Conservation (phyloP, 2,797 vertebrate genomes). For the Acrossocheilus fasciatus region DNA sequence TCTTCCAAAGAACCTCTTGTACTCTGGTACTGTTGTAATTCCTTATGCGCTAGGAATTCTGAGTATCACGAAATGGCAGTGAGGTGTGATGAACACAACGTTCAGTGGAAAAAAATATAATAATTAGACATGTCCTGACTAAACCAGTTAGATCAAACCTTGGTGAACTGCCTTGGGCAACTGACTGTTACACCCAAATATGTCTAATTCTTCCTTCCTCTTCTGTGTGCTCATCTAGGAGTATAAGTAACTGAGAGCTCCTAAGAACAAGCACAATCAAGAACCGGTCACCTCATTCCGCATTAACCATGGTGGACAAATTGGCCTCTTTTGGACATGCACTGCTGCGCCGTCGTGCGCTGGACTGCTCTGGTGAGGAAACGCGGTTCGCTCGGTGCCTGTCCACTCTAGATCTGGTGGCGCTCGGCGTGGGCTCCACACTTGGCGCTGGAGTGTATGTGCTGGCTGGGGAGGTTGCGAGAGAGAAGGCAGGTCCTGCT, state of each 20-base stretch:
- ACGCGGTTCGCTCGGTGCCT: conserved; percentile 90
- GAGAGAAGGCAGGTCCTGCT: conserved; percentile 90
- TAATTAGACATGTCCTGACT: not conserved
- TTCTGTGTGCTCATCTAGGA: conserved; percentile 32
- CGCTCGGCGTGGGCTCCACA: conserved; percentile 92
- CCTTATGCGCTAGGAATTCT: not conserved
- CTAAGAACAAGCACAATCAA: not conserved
- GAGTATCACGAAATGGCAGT: conserved; percentile 4
- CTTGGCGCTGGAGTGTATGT: conserved; percentile 94
- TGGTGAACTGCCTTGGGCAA: not conserved
- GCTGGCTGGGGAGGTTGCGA: conserved; percentile 91
- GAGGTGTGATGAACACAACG: not conserved
- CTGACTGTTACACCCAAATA: not conserved
- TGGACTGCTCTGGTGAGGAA: conserved; percentile 80
- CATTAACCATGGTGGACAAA: conserved; percentile 67
- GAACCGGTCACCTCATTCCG: not conserved
- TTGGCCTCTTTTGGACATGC: conserved; percentile 79
- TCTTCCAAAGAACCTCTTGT: not conserved
- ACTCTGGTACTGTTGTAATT: not conserved
- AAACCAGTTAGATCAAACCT: conserved; percentile 11
- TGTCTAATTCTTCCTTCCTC: conserved; percentile 17
- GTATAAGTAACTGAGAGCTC: not conserved
- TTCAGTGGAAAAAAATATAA: no score
- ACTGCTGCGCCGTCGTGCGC: conserved; percentile 85
- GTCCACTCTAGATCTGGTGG: conserved; percentile 91